Evolutionary conservation across 2,797 vertebrate genomes (phyloP).

Genomic region (Propithecus perrieri): DNA sequence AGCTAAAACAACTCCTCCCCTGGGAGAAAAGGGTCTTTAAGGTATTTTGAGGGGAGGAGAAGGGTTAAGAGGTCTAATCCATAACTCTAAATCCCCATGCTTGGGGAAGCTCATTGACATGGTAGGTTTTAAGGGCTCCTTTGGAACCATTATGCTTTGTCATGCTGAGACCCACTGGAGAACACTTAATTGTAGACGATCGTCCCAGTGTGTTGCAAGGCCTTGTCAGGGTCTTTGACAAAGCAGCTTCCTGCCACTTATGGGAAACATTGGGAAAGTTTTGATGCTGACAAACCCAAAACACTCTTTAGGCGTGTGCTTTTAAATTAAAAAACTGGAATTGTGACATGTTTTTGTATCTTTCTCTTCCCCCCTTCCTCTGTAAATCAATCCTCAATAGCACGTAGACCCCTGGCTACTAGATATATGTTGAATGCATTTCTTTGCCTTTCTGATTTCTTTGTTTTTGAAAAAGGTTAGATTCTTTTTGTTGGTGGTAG

Average conservation of each 20-base stretch:
- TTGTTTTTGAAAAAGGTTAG: background rate
- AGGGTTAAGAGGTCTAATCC: constrained; percentile 50
- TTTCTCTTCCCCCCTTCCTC: background rate
- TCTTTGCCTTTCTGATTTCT: background rate
- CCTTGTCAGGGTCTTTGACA: background rate
- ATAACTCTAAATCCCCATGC: constrained; percentile 46
- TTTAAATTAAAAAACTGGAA: constrained; percentile 39
- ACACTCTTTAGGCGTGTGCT: background rate
- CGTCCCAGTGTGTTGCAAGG: background rate
- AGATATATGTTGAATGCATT: background rate
- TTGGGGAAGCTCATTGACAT: background rate
- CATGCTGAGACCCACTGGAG: background rate
- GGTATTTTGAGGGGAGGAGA: constrained; percentile 39
- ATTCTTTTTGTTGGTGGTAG: background rate
- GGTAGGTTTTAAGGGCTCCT: constrained; percentile 49
- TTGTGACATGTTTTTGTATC: background rate
- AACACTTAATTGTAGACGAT: background rate
- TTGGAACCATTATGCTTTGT: constrained; percentile 41
- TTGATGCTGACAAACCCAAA: background rate
- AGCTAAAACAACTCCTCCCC: background rate
- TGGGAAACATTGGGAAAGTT: background rate
- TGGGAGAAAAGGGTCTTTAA: constrained; percentile 51
- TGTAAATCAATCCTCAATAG: background rate
- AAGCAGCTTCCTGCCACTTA: background rate
- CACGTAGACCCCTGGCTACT: background rate